These are phyloP conservation scores for Camelus bactrianus DNA, from an alignment of 2,113 vertebrate genomes.

Conservation along the genomic window DNA sequence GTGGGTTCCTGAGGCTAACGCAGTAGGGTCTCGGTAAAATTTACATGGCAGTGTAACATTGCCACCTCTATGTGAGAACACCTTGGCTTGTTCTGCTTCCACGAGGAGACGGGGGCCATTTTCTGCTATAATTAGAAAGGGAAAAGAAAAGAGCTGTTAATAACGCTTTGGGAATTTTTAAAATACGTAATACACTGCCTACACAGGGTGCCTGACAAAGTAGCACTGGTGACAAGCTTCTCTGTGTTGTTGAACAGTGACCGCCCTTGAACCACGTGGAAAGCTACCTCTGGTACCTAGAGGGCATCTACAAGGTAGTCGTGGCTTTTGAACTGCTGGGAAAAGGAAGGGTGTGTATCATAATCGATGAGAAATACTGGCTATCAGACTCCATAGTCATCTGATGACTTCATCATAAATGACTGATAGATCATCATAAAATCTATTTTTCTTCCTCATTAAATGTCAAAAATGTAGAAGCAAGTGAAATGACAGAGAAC, in stretches of 20 bases:
- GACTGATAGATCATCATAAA: not conserved
- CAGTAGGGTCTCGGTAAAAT: constrained; percentile 84
- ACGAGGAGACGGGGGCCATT: constrained; percentile 92
- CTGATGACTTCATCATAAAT: not conserved
- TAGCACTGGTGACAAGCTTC: not conserved
- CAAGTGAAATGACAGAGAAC: not conserved
- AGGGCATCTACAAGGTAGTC: not conserved
- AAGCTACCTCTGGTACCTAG: not conserved
- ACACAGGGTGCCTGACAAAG: not conserved
- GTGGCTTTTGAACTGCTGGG: not conserved
- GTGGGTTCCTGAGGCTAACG: constrained; percentile 83
- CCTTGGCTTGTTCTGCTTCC: constrained; percentile 91
- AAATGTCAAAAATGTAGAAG: constrained; percentile 22
- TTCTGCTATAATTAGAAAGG: constrained; percentile 86
- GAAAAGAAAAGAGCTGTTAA: constrained; percentile 2
- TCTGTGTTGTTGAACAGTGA: not conserved
- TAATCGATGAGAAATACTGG: not conserved
- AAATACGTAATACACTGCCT: not conserved
- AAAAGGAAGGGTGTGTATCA: not conserved
- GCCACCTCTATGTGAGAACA: constrained; percentile 89
- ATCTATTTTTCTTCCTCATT: constrained; percentile 30
- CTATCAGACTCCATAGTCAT: not conserved
- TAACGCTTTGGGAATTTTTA: not conserved
- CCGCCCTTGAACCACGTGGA: not conserved
- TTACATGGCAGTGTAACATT: constrained; percentile 95